Evolutionary conservation across 1,140 invertebrate species (phyloP).

Genomic region (Leptinotarsa undecemlineata): DNA sequence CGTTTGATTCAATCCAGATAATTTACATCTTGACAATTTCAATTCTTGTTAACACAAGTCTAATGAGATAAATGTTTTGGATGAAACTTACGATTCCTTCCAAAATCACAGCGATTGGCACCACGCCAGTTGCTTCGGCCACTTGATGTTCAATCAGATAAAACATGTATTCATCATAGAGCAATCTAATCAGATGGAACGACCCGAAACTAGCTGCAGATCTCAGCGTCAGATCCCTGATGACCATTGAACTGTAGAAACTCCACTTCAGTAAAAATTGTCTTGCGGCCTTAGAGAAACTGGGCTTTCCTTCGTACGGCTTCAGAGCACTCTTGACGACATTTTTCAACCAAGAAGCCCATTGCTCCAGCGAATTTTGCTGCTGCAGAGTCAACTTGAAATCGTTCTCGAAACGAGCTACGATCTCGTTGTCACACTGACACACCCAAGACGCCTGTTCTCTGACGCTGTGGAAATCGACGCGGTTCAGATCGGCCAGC

Average conservation of each 20-base stretch:
- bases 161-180: slow-evolving; percentile 99
- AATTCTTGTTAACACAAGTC: too few species aligned
- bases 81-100: slow-evolving; percentile 66
- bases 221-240: slow-evolving; percentile 90
- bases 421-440: slow-evolving; percentile 86
- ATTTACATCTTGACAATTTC: too few species aligned
- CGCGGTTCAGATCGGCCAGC: slow-evolving; percentile 94
- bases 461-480: slow-evolving; percentile 97
- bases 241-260: slow-evolving; percentile 98
- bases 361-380: slow-evolving; percentile 93
- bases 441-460: slow-evolving; percentile 95
- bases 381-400: slow-evolving; percentile 93
- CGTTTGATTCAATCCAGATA: too few species aligned
- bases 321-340: slow-evolving; percentile 88
- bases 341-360: slow-evolving; percentile 95
- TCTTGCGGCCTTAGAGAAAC: slow-evolving; percentile 86
- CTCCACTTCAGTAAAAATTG: slow-evolving; percentile 99
- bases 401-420: slow-evolving; percentile 86
- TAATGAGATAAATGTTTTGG: slow-evolving; percentile 20
- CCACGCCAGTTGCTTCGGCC: slow-evolving; percentile 84
- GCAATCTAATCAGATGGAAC: slow-evolving; percentile 95
- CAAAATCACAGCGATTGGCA: slow-evolving; percentile 91
- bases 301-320: slow-evolving; percentile 81
- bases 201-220: slow-evolving; percentile 98
- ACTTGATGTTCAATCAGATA: slow-evolving; percentile 97